These are phyloP conservation scores for Endomychus coccineus DNA, from an alignment of 2,888 invertebrate species.

Conservation along the genomic window DNA sequence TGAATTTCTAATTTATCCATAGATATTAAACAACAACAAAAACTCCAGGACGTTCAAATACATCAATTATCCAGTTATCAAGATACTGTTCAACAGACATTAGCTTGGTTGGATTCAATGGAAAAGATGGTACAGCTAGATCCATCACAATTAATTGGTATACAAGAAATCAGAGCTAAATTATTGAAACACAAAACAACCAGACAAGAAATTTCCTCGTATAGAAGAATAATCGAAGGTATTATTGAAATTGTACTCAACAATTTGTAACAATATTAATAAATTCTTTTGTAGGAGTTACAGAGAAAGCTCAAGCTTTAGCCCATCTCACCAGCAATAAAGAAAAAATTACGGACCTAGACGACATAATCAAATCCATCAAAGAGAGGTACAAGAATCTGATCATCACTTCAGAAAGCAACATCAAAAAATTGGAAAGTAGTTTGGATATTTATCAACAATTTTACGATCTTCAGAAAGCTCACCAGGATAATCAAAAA, in stretches of 20 bases:
- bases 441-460: constrained; percentile 76
- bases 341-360: constrained; percentile 55
- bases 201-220: constrained; percentile 82
- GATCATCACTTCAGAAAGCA: constrained; percentile 56
- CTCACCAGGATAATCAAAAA: constrained; percentile 84
- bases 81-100: constrained; percentile 73
- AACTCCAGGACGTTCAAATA: constrained; percentile 74
- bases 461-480: constrained; percentile 78
- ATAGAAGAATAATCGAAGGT: constrained; percentile 82
- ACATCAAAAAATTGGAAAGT: constrained; percentile 66
- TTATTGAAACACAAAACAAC: constrained; percentile 78
- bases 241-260: too few species aligned
- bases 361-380: constrained; percentile 63
- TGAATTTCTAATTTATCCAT: not conserved
- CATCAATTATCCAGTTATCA: constrained; percentile 79
- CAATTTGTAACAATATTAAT: too few species aligned
- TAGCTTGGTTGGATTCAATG: constrained; percentile 80
- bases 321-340: constrained; percentile 54
- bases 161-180: constrained; percentile 79
- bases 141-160: constrained; percentile 63
- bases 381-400: constrained; percentile 69
- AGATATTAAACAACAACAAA: constrained; percentile 61
- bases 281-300: constrained; percentile 48
- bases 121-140: constrained; percentile 72
- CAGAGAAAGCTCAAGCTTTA: constrained; percentile 74